Percentiles rank a stretch among this genome's conserved stretches.
phyloP scores from a whole-genome alignment of 2,797 vertebrate genomes.

The Poecilia gillii region DNA sequence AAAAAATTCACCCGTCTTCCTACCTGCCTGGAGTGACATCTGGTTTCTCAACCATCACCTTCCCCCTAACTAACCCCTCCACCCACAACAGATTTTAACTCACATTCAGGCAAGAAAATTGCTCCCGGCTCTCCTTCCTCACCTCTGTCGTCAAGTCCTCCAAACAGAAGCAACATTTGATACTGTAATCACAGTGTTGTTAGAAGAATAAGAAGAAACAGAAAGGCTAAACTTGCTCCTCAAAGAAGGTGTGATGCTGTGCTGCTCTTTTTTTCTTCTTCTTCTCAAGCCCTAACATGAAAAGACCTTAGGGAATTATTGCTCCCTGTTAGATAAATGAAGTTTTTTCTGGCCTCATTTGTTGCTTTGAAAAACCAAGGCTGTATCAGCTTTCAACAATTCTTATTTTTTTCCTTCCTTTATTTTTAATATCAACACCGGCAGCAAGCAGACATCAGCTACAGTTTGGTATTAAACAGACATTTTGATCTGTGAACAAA shows the following conservation, averaged over 20 bases:
- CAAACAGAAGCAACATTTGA: conserved; percentile 74
- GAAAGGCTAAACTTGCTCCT: conserved; percentile 43
- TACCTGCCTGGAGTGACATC: conserved; percentile 68
- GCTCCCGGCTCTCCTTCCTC: conserved; percentile 52
- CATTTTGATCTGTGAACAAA: background rate
- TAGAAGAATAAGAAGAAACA: conserved; percentile 49
- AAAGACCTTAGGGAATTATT: conserved; percentile 65
- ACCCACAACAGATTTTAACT: conserved; percentile 32
- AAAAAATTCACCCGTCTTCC: conserved; percentile 63
- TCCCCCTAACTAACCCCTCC: conserved; percentile 32
- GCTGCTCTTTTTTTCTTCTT: conserved; percentile 27
- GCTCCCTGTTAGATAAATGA: conserved; percentile 50
- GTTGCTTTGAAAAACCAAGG: conserved; percentile 35
- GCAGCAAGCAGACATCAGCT: background rate
- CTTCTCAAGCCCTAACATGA: conserved; percentile 74
- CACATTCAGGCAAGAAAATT: conserved; percentile 31
- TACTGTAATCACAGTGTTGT: conserved; percentile 70
- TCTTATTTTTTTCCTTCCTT: background rate
- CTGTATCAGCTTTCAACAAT: conserved; percentile 24
- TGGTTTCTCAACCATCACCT: conserved; percentile 65
- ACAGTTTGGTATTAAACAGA: background rate
- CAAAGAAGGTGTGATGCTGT: conserved; percentile 58
- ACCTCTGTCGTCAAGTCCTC: conserved; percentile 51
- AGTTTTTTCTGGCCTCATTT: conserved; percentile 49
- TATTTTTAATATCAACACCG: background rate